Evolutionary conservation across 2,888 invertebrate species (phyloP).

Genomic region (Abrostola triplasia): DNA sequence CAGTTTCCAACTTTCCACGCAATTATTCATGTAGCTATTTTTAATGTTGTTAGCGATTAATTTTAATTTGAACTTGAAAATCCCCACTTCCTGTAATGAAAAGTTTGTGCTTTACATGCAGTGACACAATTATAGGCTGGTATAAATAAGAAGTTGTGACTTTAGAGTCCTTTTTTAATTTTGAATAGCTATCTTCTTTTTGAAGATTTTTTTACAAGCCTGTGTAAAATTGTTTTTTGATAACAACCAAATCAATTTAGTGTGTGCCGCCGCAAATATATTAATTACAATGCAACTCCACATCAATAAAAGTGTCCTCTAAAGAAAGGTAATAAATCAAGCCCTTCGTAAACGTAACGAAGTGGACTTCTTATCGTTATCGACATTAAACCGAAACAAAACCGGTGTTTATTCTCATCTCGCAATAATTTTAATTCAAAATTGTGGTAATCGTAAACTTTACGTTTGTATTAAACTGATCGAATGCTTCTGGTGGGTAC

Average conservation of each 20-base stretch:
- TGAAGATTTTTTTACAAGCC: no score
- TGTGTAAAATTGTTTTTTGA: no score
- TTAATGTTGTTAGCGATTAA: no score
- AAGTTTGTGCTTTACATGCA: no score
- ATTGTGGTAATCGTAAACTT: constrained; percentile 34
- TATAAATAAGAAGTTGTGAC: no score
- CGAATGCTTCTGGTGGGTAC: constrained; percentile 19
- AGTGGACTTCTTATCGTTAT: constrained; percentile 26
- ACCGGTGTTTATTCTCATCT: constrained; percentile 11
- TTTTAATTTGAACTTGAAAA: no score
- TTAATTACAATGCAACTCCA: neutral
- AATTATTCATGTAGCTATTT: no score
- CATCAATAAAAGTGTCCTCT: constrained; percentile 2
- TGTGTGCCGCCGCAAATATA: neutral
- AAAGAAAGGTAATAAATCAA: constrained; percentile 14
- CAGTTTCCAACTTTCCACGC: no score
- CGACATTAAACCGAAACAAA: constrained; percentile 12
- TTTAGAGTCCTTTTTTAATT: no score
- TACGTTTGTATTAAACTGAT: constrained; percentile 35
- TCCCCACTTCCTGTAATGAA: no score
- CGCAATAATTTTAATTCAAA: constrained; percentile 38
- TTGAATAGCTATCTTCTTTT: no score
- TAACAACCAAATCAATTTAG: neutral
- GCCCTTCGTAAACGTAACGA: constrained; percentile 2
- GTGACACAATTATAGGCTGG: no score